Conservation (phyloP, 2,113 vertebrate species). For the Oryzias melastigma region DNA sequence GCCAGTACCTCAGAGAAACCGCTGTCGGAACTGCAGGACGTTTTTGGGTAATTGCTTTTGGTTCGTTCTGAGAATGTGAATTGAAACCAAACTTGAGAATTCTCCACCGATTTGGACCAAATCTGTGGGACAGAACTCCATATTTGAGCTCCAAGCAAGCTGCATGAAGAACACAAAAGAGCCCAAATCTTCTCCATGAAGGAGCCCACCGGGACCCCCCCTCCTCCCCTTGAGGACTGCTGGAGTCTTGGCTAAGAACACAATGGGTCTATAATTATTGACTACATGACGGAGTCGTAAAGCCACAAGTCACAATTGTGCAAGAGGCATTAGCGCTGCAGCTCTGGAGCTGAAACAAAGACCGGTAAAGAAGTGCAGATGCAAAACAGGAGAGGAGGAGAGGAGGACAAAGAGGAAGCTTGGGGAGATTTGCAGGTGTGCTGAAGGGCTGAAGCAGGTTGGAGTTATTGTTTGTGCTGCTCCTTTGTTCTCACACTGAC, state of each 20-base stretch:
- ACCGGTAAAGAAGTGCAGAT: slow-evolving; percentile 23
- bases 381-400: slow-evolving; percentile 4
- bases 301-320: slow-evolving; percentile 28
- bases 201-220: slow-evolving; percentile 51
- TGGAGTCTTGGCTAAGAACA: slow-evolving; percentile 54
- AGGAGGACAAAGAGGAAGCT: slow-evolving; percentile 37
- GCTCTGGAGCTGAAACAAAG: slow-evolving; percentile 18
- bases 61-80: too few relatives aligned
- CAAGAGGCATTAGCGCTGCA: slow-evolving; percentile 32
- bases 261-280: slow-evolving; percentile 68
- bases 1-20: too few relatives aligned
- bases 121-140: too few relatives aligned
- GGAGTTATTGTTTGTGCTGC: slow-evolving; percentile 23
- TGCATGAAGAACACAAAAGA: slow-evolving; percentile 20
- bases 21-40: too few relatives aligned
- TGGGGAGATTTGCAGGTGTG: slow-evolving; percentile 51
- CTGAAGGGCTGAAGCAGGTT: slow-evolving; percentile 21
- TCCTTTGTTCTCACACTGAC: slow-evolving; percentile 66
- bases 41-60: too few relatives aligned
- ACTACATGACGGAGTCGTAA: slow-evolving; percentile 38
- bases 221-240: slow-evolving; percentile 47
- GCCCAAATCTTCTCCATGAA: slow-evolving; percentile 55
- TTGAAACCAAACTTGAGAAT: too few relatives aligned
- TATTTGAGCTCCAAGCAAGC: too few relatives aligned
- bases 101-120: too few relatives aligned